A percentile compares a stretch with the other conserved stretches of the same genome.
phyloP scores from a whole-genome alignment of 2,888 invertebrate species.

The Polylopha cassiicola region DNA sequence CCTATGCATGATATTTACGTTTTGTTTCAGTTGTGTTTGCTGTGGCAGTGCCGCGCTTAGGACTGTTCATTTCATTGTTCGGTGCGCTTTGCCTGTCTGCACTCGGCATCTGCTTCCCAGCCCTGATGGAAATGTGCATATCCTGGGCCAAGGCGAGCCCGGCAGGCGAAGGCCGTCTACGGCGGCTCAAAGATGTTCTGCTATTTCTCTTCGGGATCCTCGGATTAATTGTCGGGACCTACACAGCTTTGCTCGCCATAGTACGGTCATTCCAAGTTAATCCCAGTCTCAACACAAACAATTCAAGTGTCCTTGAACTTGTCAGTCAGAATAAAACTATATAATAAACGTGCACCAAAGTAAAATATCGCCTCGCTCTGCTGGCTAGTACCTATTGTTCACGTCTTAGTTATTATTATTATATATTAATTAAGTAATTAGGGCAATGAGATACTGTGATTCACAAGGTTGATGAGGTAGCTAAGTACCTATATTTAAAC shows the following conservation, averaged over 20 bases:
- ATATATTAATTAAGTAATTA: conserved; percentile 3
- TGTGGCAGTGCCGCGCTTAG: conserved; percentile 86
- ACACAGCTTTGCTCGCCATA: conserved; percentile 79
- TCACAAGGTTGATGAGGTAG: not conserved
- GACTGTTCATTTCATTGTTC: conserved; percentile 86
- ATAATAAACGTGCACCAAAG: no score
- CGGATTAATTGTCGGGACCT: conserved; percentile 82
- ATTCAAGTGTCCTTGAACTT: not conserved
- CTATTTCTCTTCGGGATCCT: conserved; percentile 79
- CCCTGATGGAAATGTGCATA: conserved; percentile 68
- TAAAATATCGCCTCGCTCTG: no score
- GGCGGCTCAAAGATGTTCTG: conserved; percentile 67
- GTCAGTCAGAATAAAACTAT: no score
- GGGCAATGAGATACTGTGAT: conserved; percentile 15
- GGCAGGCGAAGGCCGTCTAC: conserved; percentile 30
- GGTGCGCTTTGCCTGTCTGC: conserved; percentile 93
- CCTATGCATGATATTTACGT: no score
- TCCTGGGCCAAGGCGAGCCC: conserved; percentile 79
- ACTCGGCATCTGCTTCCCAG: conserved; percentile 92
- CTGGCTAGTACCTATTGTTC: conserved; percentile 12
- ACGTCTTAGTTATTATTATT: conserved; percentile 3
- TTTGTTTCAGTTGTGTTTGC: conserved; percentile 87
- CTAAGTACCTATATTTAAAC: no score
- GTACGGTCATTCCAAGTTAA: conserved; percentile 52
- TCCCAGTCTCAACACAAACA: conserved; percentile 5